Base-by-base conservation (phyloP, 1,140 invertebrate species). In the Diuraphis noxia region DNA sequence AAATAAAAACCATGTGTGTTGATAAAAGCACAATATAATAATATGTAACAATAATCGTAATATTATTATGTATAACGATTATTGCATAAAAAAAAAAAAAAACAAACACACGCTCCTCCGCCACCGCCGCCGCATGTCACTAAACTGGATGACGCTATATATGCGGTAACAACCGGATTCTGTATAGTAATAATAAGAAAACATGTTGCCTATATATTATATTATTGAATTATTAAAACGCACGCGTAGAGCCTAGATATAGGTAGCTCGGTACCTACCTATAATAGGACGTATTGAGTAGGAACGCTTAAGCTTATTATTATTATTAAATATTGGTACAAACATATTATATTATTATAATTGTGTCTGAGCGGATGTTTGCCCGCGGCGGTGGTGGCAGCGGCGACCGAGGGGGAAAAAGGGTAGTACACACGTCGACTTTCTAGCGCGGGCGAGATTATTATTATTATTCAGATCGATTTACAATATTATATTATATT, bases 401-500 rank as follows among this genome's bases (percentile, higher is more conserved):
- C 4, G 4, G 56, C 25, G 79, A 25, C 36, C 77, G 38, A 38
- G 10, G 38, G 36, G 79, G 23, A 38, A 38, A 79, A 79, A 38
- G 34, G 77, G 36, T 81, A 38, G 38, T 2, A 30, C 25, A 17
- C 40, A 82, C 30, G 21, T 23, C 4, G 25, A 52, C n/a, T 49
- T 86, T 49, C 46, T 34, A 86, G 46, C 84, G 84, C 84, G 34
- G 43, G 46, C 87, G 52, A 89, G 41, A 34, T 36, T n/a, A n/a
- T 63, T 40, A 72, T 72, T 72, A 63, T 34, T 89, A 79, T 89
- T 89, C 49, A 77, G 88, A 89, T 89, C 88, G 25, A 46, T 89
- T 89, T 89, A 89, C 79, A 49, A 89, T 43, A 79, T 89, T 77
- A 46, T 43, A 46, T 43, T 43, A 10, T 46, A 10, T 10, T 46